Base-by-base conservation (phyloP, 2,797 vertebrate genomes). In the Dromococcyx pavoninus region DNA sequence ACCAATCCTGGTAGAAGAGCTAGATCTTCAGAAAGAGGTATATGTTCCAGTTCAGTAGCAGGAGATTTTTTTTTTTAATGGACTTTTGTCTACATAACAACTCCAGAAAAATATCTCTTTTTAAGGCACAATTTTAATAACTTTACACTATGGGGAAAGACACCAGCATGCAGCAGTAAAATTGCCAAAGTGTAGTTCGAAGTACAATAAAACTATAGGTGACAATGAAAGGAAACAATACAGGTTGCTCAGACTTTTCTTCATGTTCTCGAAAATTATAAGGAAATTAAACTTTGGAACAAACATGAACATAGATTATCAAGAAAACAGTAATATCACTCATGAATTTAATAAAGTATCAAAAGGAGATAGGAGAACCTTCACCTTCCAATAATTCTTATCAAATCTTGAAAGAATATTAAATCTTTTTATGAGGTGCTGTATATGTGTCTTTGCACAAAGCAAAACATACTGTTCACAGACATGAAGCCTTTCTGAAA, bases 351-450 rank as follows among this genome's bases (percentile, higher is more conserved):
- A 96, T 93, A 91, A 89, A 94, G 28, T 48, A 86, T 80, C 77
- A 94, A 78, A 96, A 88, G 46, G 53, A 75, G 88, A 92, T 82
- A 95, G 76, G 21, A 76, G 44, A 89, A 87, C 5, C 1, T 89
- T 95, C 93, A 89, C 84, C 71, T 95, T 96, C 37, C 83, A 94
- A 86, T 93, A 96, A 89, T 94, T 96, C 83, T 94, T 96, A 96
- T 92, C 82, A 88, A 79, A 82, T 74, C 89, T 92, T 89, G 81
- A 91, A 96, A 93, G 53, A 95, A 92, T 87, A 97, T 90, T 93
- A 96, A 93, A 94, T 94, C 92, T 7, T 32, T 86, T 92, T 57
- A 58, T 72, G 35, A 67, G 69, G 8, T 60, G 27, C 18, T 65
- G 50, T 25, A 19, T 77, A 61, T 70, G 43, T 88, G 46, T 76